Conservation (phyloP, 2,113 vertebrate species). For the Noturus placidus region DNA sequence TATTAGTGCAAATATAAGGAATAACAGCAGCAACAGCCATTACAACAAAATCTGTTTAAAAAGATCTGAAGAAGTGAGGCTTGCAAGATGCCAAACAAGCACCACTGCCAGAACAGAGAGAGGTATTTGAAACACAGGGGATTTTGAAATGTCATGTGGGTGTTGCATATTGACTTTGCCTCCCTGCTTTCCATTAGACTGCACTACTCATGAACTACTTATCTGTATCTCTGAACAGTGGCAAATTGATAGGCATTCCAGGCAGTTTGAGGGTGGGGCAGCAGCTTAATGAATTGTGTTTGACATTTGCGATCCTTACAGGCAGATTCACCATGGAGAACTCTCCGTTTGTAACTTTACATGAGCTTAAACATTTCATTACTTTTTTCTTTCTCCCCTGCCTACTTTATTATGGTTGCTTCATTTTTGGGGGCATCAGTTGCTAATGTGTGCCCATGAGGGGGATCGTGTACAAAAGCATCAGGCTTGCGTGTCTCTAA, state of each 20-base stretch:
- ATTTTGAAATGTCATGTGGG: slow-evolving; percentile 28
- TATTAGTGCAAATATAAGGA: not conserved
- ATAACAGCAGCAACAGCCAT: not conserved
- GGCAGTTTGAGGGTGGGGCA: slow-evolving; percentile 60
- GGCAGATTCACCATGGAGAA: slow-evolving; percentile 65
- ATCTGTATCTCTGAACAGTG: slow-evolving; percentile 23
- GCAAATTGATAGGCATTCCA: slow-evolving; percentile 65
- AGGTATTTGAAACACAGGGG: slow-evolving; percentile 27
- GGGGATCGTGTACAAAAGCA: slow-evolving; percentile 43
- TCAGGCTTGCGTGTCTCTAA: slow-evolving; percentile 39
- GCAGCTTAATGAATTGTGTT: slow-evolving; percentile 70
- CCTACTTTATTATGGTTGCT: slow-evolving; percentile 65
- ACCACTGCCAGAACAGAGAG: not conserved
- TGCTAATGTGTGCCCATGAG: slow-evolving; percentile 59
- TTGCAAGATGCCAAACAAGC: slow-evolving; percentile 7
- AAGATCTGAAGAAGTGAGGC: not conserved
- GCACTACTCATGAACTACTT: slow-evolving; percentile 5
- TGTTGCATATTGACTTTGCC: slow-evolving; percentile 35
- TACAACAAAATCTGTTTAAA: not conserved
- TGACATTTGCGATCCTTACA: slow-evolving; percentile 67
- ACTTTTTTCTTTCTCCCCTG: slow-evolving; percentile 56
- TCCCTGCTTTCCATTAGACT: not conserved
- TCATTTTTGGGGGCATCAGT: slow-evolving; percentile 54
- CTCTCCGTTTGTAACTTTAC: slow-evolving; percentile 70
- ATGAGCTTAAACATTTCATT: slow-evolving; percentile 73